Evolutionary conservation across 2,888 invertebrate genomes (phyloP).

Genomic region (Drosophila mimetica): DNA sequence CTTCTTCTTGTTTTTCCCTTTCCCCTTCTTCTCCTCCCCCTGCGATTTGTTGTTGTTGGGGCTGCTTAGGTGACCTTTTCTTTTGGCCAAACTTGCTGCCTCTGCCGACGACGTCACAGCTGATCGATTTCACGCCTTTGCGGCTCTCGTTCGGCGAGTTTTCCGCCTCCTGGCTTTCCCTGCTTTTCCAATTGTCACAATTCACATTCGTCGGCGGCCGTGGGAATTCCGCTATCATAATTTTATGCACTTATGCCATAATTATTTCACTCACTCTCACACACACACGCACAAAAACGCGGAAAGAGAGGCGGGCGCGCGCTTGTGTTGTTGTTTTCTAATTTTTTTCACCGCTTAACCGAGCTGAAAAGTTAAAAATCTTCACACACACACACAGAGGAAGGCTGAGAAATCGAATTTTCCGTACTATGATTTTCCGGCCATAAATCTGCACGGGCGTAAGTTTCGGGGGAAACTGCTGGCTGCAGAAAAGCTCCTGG

Average conservation of each 20-base stretch:
- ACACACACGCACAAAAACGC: constrained; percentile 33
- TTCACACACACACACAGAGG: constrained; percentile 29
- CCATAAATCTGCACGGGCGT: constrained; percentile 52
- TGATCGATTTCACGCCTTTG: constrained; percentile 67
- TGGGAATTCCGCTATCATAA: constrained; percentile 65
- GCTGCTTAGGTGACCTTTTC: constrained; percentile 52
- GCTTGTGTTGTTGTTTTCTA: constrained; percentile 34
- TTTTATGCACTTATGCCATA: constrained; percentile 64
- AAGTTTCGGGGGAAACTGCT: constrained; percentile 69
- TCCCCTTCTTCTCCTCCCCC: constrained; percentile 8
- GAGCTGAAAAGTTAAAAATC: constrained; percentile 42
- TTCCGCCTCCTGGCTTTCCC: constrained; percentile 8
- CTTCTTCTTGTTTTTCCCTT: background rate
- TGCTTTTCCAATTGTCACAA: constrained; percentile 23
- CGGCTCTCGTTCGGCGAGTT: constrained; percentile 57
- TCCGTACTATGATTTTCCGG: constrained; percentile 50
- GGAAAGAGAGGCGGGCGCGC: constrained; percentile 35
- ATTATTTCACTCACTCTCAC: constrained; percentile 32
- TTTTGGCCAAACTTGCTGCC: constrained; percentile 57
- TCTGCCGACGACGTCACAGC: constrained; percentile 41
- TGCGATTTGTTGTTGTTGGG: constrained; percentile 33
- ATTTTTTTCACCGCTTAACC: constrained; percentile 24
- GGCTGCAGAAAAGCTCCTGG: constrained; percentile 64
- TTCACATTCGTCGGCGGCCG: constrained; percentile 53
- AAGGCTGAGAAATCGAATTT: constrained; percentile 61